Evolutionary conservation across 2,113 vertebrate genomes (phyloP), one percentile per base, ranked within the genome.

Genomic region (Periophthalmus modestus): DNA sequence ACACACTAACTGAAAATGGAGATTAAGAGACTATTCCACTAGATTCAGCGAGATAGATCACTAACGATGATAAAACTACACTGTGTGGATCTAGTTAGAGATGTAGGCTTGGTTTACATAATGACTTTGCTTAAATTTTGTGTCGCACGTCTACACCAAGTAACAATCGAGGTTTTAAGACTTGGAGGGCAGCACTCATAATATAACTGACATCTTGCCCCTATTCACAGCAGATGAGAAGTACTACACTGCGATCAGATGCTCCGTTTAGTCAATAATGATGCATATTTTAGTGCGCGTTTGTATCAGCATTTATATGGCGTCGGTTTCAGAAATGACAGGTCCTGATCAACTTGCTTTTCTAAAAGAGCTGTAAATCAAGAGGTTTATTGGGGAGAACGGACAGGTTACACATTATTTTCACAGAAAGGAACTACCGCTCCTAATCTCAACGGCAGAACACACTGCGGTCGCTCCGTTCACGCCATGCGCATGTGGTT

Each of bases 381-480:
- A 9, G 18, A 54, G 18, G 52, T 54, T 54, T 55, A 52, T 52
- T 11, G 7, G 1, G 19, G 21, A 21, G n/a, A 55, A n/a, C 7
- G 19, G n/a, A 0, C 52, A 55, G 52, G 52, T 55, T 10, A 55
- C 10, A 15, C 23, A 15, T 59, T 59, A 28, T 59, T 59, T 59
- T 59, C n/a, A n/a, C 63, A 68, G 36, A 63, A 48, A 48, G 68
- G 73, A 79, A 74, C 61, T 72, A 61, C 66, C 72, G 85, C 81
- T 87, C 52, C 52, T 55, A 55, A 55, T 59, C 69, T 68, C 48
- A 10, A 21, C 69, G 58, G 71, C 79, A 14, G 48, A 79, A 43
- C 71, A 77, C 79, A 84, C 84, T 82, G 87, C 80, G 79, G 80
- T 79, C 78, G 89, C 87, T 86, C 77, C 71, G 10, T 2, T 21